Evolutionary conservation across 2,888 invertebrate species (phyloP).

Genomic region (Dysmachus trigonus): DNA sequence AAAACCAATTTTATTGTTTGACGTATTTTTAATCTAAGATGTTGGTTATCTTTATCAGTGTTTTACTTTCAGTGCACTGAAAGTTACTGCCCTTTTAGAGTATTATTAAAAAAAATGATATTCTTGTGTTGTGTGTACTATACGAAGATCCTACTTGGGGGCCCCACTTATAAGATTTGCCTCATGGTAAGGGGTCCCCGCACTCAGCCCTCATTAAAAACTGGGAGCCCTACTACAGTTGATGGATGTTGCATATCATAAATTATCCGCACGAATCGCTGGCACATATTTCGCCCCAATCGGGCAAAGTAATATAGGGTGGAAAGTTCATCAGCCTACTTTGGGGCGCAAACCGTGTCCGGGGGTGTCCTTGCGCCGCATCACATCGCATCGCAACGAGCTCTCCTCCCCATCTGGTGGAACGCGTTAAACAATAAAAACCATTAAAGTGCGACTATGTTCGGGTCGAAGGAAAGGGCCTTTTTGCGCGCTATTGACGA

Average conservation of each 20-base stretch:
- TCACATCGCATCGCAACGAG: neutral
- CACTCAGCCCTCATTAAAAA: neutral
- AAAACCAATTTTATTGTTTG: too few relatives aligned
- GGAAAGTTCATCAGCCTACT: slow-evolving; percentile 4
- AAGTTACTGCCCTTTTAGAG: too few relatives aligned
- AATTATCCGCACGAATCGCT: neutral
- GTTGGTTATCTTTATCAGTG: too few relatives aligned
- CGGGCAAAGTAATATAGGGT: neutral
- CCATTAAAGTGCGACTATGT: slow-evolving; percentile 18
- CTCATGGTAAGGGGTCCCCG: neutral
- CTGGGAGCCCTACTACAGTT: neutral
- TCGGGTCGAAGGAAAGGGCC: neutral
- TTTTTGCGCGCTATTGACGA: neutral
- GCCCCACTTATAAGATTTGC: neutral
- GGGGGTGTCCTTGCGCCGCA: neutral
- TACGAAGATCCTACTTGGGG: neutral
- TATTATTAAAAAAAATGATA: too few relatives aligned
- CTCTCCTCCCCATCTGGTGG: neutral
- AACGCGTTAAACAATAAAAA: slow-evolving; percentile 1
- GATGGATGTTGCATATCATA: neutral
- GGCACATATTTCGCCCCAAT: neutral
- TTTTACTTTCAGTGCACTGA: too few relatives aligned
- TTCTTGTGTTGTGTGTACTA: too few relatives aligned
- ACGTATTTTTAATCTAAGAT: too few relatives aligned
- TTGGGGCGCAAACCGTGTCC: neutral